Percentiles rank a stretch among this genome's conserved stretches.
Conservation (phyloP, 2,797 vertebrate genomes). For the Florisuga fusca region DNA sequence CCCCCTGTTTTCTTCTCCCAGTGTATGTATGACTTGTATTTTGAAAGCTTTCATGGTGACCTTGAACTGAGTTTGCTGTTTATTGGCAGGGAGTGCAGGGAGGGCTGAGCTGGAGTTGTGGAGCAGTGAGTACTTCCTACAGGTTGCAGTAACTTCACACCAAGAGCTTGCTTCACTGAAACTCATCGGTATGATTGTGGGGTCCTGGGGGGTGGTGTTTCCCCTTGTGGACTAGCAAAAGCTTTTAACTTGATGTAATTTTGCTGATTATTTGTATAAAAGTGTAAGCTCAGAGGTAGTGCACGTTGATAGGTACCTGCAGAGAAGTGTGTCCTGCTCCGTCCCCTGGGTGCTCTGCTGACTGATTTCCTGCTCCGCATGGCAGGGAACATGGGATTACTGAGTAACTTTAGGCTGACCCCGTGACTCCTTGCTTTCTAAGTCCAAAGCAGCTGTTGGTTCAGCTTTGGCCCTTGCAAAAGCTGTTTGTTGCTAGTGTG, state of each 20-base stretch:
- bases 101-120: neutral
- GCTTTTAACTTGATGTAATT: neutral
- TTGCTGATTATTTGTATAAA: neutral
- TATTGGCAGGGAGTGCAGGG: neutral
- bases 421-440: neutral
- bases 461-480: neutral
- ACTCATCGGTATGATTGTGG: neutral
- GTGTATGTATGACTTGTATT: constrained; percentile 17
- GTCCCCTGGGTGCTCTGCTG: neutral
- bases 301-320: neutral
- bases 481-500: neutral
- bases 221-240: neutral
- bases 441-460: neutral
- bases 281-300: neutral
- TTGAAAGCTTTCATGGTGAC: constrained; percentile 23
- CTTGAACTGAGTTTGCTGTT: neutral
- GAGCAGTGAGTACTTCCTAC: neutral
- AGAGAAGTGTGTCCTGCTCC: neutral
- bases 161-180: neutral
- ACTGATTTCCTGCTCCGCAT: neutral
- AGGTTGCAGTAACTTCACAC: neutral
- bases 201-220: neutral
- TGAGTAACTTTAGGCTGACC: neutral
- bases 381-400: neutral
- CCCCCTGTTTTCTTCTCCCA: neutral